Evolutionary conservation across 2,113 vertebrate species (phyloP).

Genomic region (Arothron firmamentum): DNA sequence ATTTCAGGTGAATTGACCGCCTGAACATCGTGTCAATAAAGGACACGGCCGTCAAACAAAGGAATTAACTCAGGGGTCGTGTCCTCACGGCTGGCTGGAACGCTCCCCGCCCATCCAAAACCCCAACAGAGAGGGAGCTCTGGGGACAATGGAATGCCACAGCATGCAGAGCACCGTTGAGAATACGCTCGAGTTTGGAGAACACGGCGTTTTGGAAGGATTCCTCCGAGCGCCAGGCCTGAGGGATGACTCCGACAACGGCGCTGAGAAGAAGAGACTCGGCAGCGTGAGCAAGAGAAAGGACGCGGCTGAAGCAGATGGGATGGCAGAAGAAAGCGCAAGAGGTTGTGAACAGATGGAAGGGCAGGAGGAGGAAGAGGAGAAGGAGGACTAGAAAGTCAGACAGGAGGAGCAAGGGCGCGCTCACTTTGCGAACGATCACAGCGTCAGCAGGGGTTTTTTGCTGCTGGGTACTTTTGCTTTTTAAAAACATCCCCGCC

Average conservation of each 20-base stretch:
- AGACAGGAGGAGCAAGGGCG: constrained; percentile 19
- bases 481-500: neutral
- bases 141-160: constrained; percentile 9
- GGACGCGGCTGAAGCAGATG: constrained; percentile 21
- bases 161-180: neutral
- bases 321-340: constrained; percentile 15
- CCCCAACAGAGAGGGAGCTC: neutral
- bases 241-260: neutral
- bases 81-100: constrained; percentile 50
- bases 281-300: constrained; percentile 12
- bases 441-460: neutral
- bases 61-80: constrained; percentile 40
- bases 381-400: constrained; percentile 15
- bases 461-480: constrained; percentile 38
- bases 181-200: no score
- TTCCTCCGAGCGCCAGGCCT: no score
- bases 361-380: neutral
- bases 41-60: constrained; percentile 42
- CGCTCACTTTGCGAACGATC: constrained; percentile 6
- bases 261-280: neutral
- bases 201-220: no score
- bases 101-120: constrained; percentile 30
- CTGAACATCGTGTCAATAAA: constrained; percentile 38
- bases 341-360: constrained; percentile 18
- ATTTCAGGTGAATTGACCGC: constrained; percentile 49